Evolutionary conservation across 2,888 invertebrate genomes (phyloP), one percentile per base, ranked within the genome.

Genomic region (Stenurella melanura): DNA sequence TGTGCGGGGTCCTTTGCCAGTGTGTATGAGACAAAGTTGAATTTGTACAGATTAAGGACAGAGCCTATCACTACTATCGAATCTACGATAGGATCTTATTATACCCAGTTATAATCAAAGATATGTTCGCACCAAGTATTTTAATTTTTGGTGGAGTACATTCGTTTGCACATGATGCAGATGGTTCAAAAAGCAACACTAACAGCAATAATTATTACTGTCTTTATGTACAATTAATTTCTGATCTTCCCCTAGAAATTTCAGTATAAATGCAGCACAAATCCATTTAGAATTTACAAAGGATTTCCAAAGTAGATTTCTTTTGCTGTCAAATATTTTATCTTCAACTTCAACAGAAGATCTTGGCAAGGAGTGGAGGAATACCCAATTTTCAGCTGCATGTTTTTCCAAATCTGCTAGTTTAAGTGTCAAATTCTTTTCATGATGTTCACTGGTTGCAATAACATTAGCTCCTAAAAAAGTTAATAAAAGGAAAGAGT

Each of bases 231-330:
- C 15, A 2, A 42, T 12, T 42, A 42, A 42, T 42, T 11, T 12
- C 7, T 11, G 42, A 11, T 42, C 42, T 15, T 42, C 12, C 15
- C n/a, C 63, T 42, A 64, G 42, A 18, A 42, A 64, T 15, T 18
- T 38, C 18, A 42, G 17, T 15, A 78, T 72, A 57, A 75, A 72
- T 68, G 77, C 77, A 15, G 77, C 74, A 69, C 75, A 78, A 17
- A 78, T 60, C 72, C 71, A 78, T 72, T 75, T 75, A 11, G 68
- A 56, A 73, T 78, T 78, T 26, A 30, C 63, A n/a, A 73, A 73
- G 7, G 77, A 74, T 58, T 61, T 57, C 77, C 77, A 78, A 15
- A 78, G 58, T 50, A 78, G 57, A 69, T 78, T 78, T 57, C 72
- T 78, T 10, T 73, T 57, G 17, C 75, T 71, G 34, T 68, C 56